These are phyloP conservation scores for Epizoanthus ramosus DNA, from an alignment of 92 coral and sea anemone species.

Conservation along the genomic window DNA sequence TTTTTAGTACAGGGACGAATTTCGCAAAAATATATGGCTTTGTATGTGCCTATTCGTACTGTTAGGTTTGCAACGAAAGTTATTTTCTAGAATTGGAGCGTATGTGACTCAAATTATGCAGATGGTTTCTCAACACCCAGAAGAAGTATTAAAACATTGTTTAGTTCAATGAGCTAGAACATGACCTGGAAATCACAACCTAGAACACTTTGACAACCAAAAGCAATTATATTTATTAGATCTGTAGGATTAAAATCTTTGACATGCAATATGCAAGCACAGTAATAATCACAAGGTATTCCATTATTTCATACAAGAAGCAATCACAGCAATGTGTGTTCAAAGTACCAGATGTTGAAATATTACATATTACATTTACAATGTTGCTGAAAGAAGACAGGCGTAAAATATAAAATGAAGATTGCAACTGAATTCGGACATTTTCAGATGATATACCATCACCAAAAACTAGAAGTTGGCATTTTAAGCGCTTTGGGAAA, in stretches of 20 bases:
- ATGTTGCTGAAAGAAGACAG: slow-evolving; percentile 10
- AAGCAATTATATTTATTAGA: slow-evolving; percentile 34
- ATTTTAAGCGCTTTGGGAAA: background rate
- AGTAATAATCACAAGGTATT: background rate
- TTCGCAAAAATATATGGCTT: too few species aligned
- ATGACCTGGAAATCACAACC: background rate
- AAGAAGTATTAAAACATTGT: too few species aligned
- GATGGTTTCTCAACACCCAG: too few species aligned
- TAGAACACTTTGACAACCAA: slow-evolving; percentile 9
- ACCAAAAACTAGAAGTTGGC: background rate
- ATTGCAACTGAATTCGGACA: background rate
- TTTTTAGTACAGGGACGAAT: too few species aligned
- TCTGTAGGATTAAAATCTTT: slow-evolving; percentile 43
- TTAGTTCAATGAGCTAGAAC: background rate
- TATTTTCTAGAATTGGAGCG: too few species aligned
- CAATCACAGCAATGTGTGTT: background rate
- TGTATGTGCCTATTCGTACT: too few species aligned
- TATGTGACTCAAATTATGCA: too few species aligned
- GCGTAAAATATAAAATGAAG: slow-evolving; percentile 34
- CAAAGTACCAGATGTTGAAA: background rate
- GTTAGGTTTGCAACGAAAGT: too few species aligned
- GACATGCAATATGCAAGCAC: background rate
- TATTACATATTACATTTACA: background rate
- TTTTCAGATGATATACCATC: background rate
- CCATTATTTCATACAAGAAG: background rate